Evolutionary conservation across 2,888 invertebrate species (phyloP).

Genomic region (Trisateles emortualis): DNA sequence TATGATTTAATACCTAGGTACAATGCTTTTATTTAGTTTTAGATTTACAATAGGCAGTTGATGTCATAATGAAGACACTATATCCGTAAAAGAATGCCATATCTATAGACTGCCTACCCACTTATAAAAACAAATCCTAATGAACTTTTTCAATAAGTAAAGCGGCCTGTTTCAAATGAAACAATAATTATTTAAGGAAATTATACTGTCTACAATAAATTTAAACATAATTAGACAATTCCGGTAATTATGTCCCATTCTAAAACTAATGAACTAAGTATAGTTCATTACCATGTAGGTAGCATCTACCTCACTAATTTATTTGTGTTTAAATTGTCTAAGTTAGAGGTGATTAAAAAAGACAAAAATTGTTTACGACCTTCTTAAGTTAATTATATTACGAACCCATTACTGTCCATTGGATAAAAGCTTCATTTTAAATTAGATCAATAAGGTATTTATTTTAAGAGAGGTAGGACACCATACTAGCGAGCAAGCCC

Average conservation of each 20-base stretch:
- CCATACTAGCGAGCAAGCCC: too few species aligned
- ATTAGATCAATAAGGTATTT: neutral
- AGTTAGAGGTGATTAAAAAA: slow-evolving; percentile 31
- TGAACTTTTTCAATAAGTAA: neutral
- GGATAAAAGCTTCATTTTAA: neutral
- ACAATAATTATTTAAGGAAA: slow-evolving; percentile 33
- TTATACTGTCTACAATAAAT: slow-evolving; percentile 45
- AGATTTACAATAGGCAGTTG: too few species aligned
- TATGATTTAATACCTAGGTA: too few species aligned
- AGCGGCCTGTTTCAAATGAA: slow-evolving; percentile 11
- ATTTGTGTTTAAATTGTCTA: slow-evolving; percentile 35
- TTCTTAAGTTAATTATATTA: neutral
- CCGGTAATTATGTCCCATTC: slow-evolving; percentile 50
- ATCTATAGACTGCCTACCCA: too few species aligned
- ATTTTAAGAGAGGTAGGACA: too few species aligned
- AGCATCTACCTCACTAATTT: slow-evolving; percentile 34
- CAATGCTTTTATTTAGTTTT: too few species aligned
- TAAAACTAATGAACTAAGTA: slow-evolving; percentile 52
- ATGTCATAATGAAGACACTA: too few species aligned
- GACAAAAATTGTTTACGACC: slow-evolving; percentile 4
- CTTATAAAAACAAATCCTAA: too few species aligned
- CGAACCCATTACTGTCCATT: neutral
- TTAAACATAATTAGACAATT: slow-evolving; percentile 47
- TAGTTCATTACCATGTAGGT: slow-evolving; percentile 46
- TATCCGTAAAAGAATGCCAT: too few species aligned